Percentiles rank a stretch among this genome's conserved stretches.
These are phyloP conservation scores for Hypomecis atomaria DNA, from an alignment of 2,888 invertebrate genomes.

Conservation along the genomic window DNA sequence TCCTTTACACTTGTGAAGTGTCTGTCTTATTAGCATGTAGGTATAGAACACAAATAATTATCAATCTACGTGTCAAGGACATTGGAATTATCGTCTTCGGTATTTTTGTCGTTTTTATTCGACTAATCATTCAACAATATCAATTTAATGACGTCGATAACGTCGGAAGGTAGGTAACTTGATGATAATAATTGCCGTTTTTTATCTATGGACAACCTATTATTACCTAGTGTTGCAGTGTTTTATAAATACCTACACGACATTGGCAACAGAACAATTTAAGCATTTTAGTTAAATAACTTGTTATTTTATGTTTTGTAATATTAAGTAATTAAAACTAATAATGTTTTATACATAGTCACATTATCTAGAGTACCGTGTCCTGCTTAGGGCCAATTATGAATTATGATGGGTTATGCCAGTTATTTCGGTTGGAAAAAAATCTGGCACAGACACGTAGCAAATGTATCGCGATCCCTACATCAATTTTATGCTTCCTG, in stretches of 20 bases:
- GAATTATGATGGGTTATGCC: too few species aligned
- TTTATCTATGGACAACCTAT: conserved; percentile 8
- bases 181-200: conserved; percentile 49
- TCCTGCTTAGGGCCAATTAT: too few species aligned
- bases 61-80: conserved; percentile 10
- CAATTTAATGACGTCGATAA: conserved; percentile 57
- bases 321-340: too few species aligned
- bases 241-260: background rate
- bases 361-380: too few species aligned
- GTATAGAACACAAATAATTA: background rate
- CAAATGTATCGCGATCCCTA: too few species aligned
- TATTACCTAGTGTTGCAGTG: background rate
- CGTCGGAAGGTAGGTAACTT: conserved; percentile 47
- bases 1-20: background rate
- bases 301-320: too few species aligned
- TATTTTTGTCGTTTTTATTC: conserved; percentile 8
- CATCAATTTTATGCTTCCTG: too few species aligned
- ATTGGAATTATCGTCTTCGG: background rate
- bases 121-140: conserved; percentile 50
- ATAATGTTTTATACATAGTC: too few species aligned
- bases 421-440: too few species aligned
- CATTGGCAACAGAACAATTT: background rate
- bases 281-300: too few species aligned
- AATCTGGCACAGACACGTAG: too few species aligned
- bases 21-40: background rate